Evolutionary conservation across 2,888 invertebrate species (phyloP).

Genomic region (Lacanobia wlatinum): DNA sequence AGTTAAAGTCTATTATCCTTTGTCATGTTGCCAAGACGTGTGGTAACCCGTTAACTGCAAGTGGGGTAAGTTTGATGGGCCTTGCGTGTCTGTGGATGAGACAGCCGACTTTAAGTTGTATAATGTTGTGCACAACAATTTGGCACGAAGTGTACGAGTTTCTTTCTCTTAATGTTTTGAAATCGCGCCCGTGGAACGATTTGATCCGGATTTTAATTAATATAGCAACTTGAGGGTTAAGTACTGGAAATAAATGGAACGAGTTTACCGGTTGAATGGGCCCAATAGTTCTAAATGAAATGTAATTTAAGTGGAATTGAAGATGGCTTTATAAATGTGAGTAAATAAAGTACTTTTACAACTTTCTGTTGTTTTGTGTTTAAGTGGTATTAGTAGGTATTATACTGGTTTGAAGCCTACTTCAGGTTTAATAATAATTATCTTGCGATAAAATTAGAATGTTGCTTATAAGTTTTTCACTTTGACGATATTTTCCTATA

Average conservation of each 20-base stretch:
- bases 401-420: too few relatives aligned
- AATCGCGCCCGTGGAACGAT: conserved; percentile 32
- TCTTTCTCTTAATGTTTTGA: conserved; percentile 31
- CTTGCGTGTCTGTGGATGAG: conserved; percentile 70
- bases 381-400: background rate
- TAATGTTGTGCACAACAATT: conserved; percentile 57
- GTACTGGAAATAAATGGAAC: conserved; percentile 42
- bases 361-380: background rate
- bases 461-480: too few relatives aligned
- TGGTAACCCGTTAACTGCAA: conserved; percentile 68
- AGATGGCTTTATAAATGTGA: conserved; percentile 21
- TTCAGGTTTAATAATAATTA: background rate
- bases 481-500: too few relatives aligned
- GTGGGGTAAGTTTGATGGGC: conserved; percentile 72
- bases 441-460: too few relatives aligned
- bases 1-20: conserved; percentile 7
- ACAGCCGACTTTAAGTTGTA: conserved; percentile 68
- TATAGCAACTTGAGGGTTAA: conserved; percentile 44
- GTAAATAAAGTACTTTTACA: conserved; percentile 16
- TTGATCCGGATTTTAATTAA: conserved; percentile 56
- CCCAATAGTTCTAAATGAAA: conserved; percentile 52
- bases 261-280: conserved; percentile 48
- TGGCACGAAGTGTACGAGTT: conserved; percentile 52
- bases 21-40: conserved; percentile 31
- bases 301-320: conserved; percentile 45